Percentiles rank a stretch among this genome's conserved stretches.
Conservation (phyloP, 1,140 invertebrate species). For the Scaptomyza graminum region DNA sequence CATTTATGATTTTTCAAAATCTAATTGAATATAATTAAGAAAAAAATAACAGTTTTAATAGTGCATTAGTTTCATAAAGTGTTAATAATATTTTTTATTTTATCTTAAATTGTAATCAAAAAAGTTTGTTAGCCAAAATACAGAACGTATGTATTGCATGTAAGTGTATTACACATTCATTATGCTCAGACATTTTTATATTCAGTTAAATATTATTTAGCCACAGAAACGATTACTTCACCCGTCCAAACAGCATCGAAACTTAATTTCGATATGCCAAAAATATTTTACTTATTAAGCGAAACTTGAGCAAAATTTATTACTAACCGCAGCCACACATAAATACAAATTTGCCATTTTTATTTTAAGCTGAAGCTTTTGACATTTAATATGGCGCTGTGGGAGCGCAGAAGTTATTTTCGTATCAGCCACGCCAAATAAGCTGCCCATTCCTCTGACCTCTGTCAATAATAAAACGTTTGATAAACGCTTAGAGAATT, state of each 20-base stretch:
- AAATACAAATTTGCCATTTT: conserved; percentile 65
- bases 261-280: conserved; percentile 64
- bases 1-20: background rate
- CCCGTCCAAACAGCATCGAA: conserved; percentile 12
- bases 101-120: no score
- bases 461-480: conserved; percentile 79
- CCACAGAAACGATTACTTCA: no score
- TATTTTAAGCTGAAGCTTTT: conserved; percentile 71
- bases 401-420: conserved; percentile 11
- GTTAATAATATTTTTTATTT: no score
- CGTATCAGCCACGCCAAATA: conserved; percentile 8
- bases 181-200: background rate
- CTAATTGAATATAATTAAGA: background rate
- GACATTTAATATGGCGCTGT: conserved; percentile 22
- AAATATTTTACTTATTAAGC: conserved; percentile 61
- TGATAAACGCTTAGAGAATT: conserved; percentile 78
- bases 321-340: conserved; percentile 54
- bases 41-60: background rate
- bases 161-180: background rate
- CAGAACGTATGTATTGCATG: no score
- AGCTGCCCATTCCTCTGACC: conserved; percentile 22
- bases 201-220: background rate
- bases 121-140: no score
- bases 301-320: conserved; percentile 54
- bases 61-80: no score